Evolutionary conservation across 1,140 invertebrate species (phyloP), one percentile per base, ranked within the genome.

Genomic region (Pseudobourletiella spinata): DNA sequence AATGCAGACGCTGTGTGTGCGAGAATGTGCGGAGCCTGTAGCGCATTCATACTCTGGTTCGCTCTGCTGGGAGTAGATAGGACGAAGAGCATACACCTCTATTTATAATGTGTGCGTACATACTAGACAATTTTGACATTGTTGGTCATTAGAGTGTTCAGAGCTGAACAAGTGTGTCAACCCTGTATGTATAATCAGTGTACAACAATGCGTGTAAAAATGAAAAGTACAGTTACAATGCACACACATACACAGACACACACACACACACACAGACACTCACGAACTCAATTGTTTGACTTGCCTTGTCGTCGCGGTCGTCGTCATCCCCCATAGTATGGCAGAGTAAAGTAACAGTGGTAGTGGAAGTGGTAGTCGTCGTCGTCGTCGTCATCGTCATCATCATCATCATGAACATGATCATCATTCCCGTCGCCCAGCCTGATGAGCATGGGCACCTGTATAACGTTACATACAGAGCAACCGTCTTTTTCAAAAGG

Each of bases 81-180:
- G 32, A 8, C n/a, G 32, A 11, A 39, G 8, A 39, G n/a, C 8
- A 39, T 39, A 39, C n/a, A 39, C n/a, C 8, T 39, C 8, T 25
- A 48, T n/a, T 48, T 25, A 48, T n/a, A 25, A n/a, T n/a, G n/a
- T n/a, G n/a, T n/a, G n/a, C n/a, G n/a, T n/a, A n/a, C n/a, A n/a
- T n/a, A n/a, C n/a, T n/a, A n/a, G n/a, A n/a, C n/a, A n/a, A 39
- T 39, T 39, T 39, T 55, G 52, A 55, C 52, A 55, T 55, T 55
- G 52, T 55, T 55, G 52, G 52, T 55, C 52, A 55, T 39, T 39
- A 39, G 52, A 55, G 52, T 55, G 50, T 52, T 46, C 18, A 46
- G 44, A 8, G 44, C n/a, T 39, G 52, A 32, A 55, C 52, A 55
- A 55, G 52, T 55, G 32, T 28, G 52, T 32, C 52, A 55, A 48